A percentile compares a stretch with the other conserved stretches of the same genome.
These are phyloP conservation scores for Linyphia triangularis DNA, from an alignment of 2,888 invertebrate species.

Conservation along the genomic window DNA sequence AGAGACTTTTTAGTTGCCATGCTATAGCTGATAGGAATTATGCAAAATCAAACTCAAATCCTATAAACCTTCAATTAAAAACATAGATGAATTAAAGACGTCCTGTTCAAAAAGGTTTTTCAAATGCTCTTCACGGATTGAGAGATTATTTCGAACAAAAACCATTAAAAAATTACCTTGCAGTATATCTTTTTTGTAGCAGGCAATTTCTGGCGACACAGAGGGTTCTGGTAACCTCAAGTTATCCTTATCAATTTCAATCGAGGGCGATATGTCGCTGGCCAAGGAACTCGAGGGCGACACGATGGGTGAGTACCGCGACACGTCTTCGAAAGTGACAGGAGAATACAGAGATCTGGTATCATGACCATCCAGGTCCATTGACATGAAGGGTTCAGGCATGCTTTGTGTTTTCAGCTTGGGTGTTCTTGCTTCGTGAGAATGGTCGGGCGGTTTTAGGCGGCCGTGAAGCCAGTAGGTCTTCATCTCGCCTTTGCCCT, in stretches of 20 bases:
- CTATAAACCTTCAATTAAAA: no score
- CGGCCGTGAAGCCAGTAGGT: constrained; percentile 74
- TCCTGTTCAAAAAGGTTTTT: no score
- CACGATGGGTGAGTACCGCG: constrained; percentile 55
- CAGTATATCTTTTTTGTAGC: constrained; percentile 53
- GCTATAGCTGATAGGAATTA: no score
- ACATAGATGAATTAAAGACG: no score
- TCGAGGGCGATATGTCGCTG: constrained; percentile 34
- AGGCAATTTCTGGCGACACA: constrained; percentile 32
- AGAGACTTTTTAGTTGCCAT: no score
- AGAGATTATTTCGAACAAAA: no score
- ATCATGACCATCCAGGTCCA: constrained; percentile 32
- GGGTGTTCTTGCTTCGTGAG: not conserved
- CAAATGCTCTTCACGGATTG: no score
- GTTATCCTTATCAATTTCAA: constrained; percentile 1
- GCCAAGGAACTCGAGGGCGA: constrained; percentile 54
- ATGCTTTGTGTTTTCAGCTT: not conserved
- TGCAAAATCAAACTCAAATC: no score
- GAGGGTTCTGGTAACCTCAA: constrained; percentile 47
- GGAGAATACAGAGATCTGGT: constrained; percentile 71
- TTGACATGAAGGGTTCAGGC: not conserved
- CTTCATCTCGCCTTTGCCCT: constrained; percentile 76
- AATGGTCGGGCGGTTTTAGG: not conserved
- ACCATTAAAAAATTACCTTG: not conserved
- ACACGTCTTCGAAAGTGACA: constrained; percentile 70